A percentile compares a stretch with the other conserved stretches of the same genome.
These are phyloP conservation scores for Calephelis virginiensis DNA, from an alignment of 1,140 invertebrate genomes.

Conservation along the genomic window DNA sequence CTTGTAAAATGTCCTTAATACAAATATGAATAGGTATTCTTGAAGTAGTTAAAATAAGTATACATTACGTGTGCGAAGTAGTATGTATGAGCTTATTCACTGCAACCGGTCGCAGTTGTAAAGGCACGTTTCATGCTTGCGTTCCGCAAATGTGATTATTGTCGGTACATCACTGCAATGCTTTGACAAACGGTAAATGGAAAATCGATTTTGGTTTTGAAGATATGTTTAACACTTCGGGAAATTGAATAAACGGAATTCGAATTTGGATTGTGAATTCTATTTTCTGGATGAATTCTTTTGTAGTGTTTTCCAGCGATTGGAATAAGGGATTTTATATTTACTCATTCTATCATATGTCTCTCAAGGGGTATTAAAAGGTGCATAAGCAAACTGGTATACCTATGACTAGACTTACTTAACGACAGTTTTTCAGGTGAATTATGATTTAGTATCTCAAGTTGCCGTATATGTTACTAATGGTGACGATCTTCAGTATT, in stretches of 20 bases:
- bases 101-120: conserved; percentile 4
- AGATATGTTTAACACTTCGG: conserved; percentile 20
- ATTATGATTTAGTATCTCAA: too few species aligned
- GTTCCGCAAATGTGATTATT: conserved; percentile 25
- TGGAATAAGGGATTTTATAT: too few species aligned
- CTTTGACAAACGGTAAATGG: conserved; percentile 27
- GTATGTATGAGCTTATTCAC: conserved; percentile 3
- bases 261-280: conserved; percentile 7
- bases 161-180: conserved; percentile 25
- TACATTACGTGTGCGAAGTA: not conserved
- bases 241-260: not conserved
- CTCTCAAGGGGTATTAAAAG: too few species aligned
- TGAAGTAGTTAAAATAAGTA: not conserved
- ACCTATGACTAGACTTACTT: too few species aligned
- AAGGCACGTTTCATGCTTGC: conserved; percentile 25
- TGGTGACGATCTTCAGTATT: too few species aligned
- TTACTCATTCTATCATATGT: too few species aligned
- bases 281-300: not conserved
- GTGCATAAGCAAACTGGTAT: too few species aligned
- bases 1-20: too few species aligned
- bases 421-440: too few species aligned
- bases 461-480: too few species aligned
- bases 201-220: conserved; percentile 34
- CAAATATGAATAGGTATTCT: not conserved
- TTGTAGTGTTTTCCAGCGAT: too few species aligned